Evolutionary conservation across 2,888 invertebrate genomes (phyloP), one percentile per base, ranked within the genome.

Genomic region (Protodeltote pygarga): DNA sequence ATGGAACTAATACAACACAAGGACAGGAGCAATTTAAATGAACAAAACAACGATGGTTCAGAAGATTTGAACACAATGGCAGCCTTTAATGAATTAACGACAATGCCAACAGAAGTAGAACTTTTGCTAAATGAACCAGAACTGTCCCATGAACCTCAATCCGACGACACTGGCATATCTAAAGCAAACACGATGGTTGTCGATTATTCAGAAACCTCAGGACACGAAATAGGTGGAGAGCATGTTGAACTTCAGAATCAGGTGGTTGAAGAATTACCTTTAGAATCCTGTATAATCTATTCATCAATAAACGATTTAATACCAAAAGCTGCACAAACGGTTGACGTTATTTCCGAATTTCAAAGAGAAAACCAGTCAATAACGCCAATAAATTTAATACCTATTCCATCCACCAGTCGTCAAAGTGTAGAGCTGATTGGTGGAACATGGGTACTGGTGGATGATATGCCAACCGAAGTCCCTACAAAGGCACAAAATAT

Each of bases 371-470:
- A 53, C 24, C 42, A 48, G 29, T 28, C 28, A 34, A 34, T 42
- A 42, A 47, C 42, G 31, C 39, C 42, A 47, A 47, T 38, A 39
- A 28, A 44, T 44, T 28, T 35, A 49, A 49, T 54, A 54, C 32
- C 37, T 46, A 46, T 46, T 39, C 46, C 46, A 39, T 58, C 52
- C 34, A 49, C 58, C 41, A 58, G 52, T 53, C 52, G 52, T 45
- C 49, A 53, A 58, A 58, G 45, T 49, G 38, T 53, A 58, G 58
- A 53, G 52, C 45, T 58, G 37, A 45, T 58, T 52, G 52, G 19
- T 39, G 46, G 33, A 37, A 58, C 11, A 48, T 49, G 58, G 58
- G 44, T 44, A 45, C 45, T 57, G 14, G 57, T 51, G 44, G 48
- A 51, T 51, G 45, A 51, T 39, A 52, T 52, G 44, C 48, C 57